Conservation (phyloP, 2,888 invertebrate genomes). For the Galeruca laticollis region DNA sequence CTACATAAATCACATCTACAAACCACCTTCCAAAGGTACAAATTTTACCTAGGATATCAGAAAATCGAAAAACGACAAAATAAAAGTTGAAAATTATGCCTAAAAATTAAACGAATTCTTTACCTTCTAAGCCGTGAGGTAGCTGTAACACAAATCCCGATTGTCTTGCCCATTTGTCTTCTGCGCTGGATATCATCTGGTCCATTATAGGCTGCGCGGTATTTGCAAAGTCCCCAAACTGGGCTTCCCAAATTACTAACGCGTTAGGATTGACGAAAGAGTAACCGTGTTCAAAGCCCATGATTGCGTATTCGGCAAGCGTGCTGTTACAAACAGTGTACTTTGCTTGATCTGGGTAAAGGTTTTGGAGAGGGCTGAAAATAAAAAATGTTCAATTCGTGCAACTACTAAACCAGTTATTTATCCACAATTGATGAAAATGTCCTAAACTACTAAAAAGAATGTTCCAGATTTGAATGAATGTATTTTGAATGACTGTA, state of each 20-base stretch:
- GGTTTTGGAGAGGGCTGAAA: conserved; percentile 82
- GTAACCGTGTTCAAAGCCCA: conserved; percentile 78
- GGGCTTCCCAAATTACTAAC: conserved; percentile 97
- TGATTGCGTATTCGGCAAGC: conserved; percentile 91
- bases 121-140: conserved; percentile 98
- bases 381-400: neutral
- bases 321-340: conserved; percentile 99
- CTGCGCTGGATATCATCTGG: conserved; percentile 91
- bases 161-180: conserved; percentile 98
- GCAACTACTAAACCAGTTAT: no score
- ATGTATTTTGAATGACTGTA: no score
- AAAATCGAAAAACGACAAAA: no score
- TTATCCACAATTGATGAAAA: no score
- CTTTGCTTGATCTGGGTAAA: conserved; percentile 96
- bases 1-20: no score
- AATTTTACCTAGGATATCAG: no score
- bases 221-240: conserved; percentile 99
- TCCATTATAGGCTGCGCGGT: conserved; percentile 98
- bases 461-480: no score
- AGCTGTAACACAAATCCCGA: conserved; percentile 94
- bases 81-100: neutral
- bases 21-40: no score
- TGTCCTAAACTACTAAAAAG: no score
- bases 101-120: conserved; percentile 30
- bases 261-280: conserved; percentile 98